Evolutionary conservation across 2,113 vertebrate species (phyloP).

Genomic region (Todiramphus chloris): DNA sequence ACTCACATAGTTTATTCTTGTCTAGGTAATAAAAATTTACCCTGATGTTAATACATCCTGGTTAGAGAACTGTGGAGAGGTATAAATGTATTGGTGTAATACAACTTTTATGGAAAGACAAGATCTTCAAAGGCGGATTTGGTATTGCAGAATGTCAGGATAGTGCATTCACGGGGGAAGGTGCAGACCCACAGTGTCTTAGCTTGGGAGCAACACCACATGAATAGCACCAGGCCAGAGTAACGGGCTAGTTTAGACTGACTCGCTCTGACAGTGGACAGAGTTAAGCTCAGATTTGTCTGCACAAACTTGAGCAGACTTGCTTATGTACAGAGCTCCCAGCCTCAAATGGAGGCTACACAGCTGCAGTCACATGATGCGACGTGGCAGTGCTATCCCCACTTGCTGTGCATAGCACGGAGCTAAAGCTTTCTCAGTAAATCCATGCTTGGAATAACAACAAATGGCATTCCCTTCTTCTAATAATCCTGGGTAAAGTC

Average conservation of each 20-base stretch:
- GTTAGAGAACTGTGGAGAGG: neutral
- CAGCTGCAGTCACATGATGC: neutral
- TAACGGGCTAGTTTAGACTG: neutral
- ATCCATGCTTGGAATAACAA: slow-evolving; percentile 46
- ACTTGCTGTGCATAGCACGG: neutral
- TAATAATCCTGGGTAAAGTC: slow-evolving; percentile 26
- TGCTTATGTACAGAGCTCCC: neutral
- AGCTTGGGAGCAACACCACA: neutral
- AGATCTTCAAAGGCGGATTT: neutral
- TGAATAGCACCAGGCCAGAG: neutral
- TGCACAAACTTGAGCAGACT: neutral
- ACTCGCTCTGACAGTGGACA: neutral
- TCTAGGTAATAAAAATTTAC: neutral
- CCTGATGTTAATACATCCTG: neutral
- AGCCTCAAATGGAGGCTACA: neutral
- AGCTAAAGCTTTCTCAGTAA: slow-evolving; percentile 22
- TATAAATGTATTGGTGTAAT: neutral
- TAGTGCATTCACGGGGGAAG: neutral
- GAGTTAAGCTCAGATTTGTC: neutral
- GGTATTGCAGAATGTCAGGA: neutral
- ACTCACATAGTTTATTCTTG: neutral
- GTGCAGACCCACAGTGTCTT: neutral
- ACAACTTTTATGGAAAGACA: neutral
- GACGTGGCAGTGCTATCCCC: neutral
- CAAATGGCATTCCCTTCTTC: slow-evolving; percentile 40